These are phyloP conservation scores for Lepidocyrtoides sp. DNA, from an alignment of 2,888 invertebrate species.

Conservation along the genomic window DNA sequence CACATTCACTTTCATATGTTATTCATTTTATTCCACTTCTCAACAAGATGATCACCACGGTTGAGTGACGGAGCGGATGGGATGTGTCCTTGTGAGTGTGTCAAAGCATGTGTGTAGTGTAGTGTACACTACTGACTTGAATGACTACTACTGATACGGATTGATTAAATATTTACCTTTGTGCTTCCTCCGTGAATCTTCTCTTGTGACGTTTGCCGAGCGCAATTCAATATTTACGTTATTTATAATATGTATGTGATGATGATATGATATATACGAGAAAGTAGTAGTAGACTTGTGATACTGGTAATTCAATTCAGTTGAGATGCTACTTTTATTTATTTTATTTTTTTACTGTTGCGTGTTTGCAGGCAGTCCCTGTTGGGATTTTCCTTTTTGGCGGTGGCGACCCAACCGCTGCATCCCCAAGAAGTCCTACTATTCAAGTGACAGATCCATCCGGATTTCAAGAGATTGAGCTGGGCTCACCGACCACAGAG, in stretches of 20 bases:
- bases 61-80: not conserved
- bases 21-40: not conserved
- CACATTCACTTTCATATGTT: too few relatives aligned
- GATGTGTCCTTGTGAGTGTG: not conserved
- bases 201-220: too few relatives aligned
- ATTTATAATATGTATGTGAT: not conserved
- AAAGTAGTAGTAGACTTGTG: not conserved
- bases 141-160: not conserved
- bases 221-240: not conserved
- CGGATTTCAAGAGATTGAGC: constrained; percentile 77
- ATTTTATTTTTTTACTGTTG: not conserved
- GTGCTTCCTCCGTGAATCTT: not conserved
- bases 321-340: not conserved
- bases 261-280: not conserved
- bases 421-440: constrained; percentile 52
- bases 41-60: constrained; percentile 5
- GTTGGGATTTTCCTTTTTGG: constrained; percentile 83
- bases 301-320: not conserved
- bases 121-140: not conserved
- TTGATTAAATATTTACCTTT: constrained; percentile 61
- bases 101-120: not conserved
- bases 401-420: not conserved
- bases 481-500: constrained; percentile 66
- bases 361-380: constrained; percentile 83
- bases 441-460: constrained; percentile 69